These are phyloP conservation scores for Oceanodroma leucorhoa DNA, from an alignment of 2,797 vertebrate species.

Conservation along the genomic window DNA sequence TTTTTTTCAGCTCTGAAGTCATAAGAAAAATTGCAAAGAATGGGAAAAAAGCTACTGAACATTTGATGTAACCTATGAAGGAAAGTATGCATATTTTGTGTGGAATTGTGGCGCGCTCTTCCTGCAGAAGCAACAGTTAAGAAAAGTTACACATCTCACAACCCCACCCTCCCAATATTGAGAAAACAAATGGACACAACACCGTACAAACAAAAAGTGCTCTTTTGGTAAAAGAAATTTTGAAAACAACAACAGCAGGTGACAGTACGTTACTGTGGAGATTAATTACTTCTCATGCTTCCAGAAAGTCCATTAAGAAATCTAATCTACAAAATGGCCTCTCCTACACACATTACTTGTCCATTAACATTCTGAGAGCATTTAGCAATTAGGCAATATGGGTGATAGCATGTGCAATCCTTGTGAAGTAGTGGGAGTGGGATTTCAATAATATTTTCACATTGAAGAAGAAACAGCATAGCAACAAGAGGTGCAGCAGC, in stretches of 20 bases:
- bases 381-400: not conserved
- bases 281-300: conserved; percentile 33
- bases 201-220: not conserved
- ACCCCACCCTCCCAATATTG: accelerated
- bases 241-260: not conserved
- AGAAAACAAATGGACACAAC: not conserved
- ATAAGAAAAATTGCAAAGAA: not conserved
- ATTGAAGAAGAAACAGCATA: not conserved
- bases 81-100: not conserved
- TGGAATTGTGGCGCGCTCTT: not conserved
- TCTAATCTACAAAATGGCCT: conserved; percentile 40
- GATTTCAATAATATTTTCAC: conserved; percentile 12
- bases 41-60: not conserved
- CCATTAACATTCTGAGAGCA: conserved; percentile 29
- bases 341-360: not conserved
- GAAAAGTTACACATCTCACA: not conserved
- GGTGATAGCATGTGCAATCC: not conserved
- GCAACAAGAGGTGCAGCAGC: not conserved
- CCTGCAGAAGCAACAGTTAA: not conserved
- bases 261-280: not conserved
- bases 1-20: not conserved
- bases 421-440: not conserved
- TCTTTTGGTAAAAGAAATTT: not conserved
- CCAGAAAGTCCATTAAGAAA: conserved; percentile 62
- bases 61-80: not conserved